Base-by-base conservation (phyloP, 2,888 invertebrate genomes). In the Synergus umbraculus region DNA sequence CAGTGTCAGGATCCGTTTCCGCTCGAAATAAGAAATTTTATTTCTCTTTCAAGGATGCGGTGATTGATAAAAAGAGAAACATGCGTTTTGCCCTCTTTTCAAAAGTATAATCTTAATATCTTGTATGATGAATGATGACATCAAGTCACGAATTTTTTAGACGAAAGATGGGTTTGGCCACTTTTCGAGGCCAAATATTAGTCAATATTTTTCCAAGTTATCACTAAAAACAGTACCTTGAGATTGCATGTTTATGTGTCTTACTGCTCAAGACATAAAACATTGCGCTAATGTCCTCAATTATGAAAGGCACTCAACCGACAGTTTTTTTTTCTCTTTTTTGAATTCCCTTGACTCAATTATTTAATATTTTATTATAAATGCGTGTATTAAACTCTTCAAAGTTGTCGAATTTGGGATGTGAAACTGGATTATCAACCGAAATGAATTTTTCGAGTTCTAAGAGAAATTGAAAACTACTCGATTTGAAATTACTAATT, bases 281-380 rank as follows among this genome's bases (percentile, higher is more conserved):
- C n/a, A 22, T 37, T 58, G 29, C 49, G n/a, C n/a, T 54, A 37
- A 73, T 73, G 37, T 73, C 69, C 73, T 73, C 73, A 54, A 73
- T 73, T 73, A 73, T 41, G 54, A 73, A 73, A 73, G 54, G 73
- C 73, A 73, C 37, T 49, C 54, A 54, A 73, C 41, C 41, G 54
- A 29, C 5, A 18, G 54, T 43, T 54, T 41, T 43, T 22, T 22
- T 43, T 54, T 54, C 54, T 73, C 12, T 54, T 41, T 41, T n/a
- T 37, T n/a, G 8, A 73, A 12, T 41, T 54, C n/a, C 54, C 54
- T 73, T 54, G 41, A 73, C 37, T 37, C 5, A 37, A 37, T 37
- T 37, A 37, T 37, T 37, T 37, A 7, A 37, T 37, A 37, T 37
- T 37, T 37, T 37, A 37, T 0, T 37, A 37, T 5, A 37, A 37